These are phyloP conservation scores for Ichneumoninae sp. DNA, from an alignment of 2,888 invertebrate species.

Conservation along the genomic window DNA sequence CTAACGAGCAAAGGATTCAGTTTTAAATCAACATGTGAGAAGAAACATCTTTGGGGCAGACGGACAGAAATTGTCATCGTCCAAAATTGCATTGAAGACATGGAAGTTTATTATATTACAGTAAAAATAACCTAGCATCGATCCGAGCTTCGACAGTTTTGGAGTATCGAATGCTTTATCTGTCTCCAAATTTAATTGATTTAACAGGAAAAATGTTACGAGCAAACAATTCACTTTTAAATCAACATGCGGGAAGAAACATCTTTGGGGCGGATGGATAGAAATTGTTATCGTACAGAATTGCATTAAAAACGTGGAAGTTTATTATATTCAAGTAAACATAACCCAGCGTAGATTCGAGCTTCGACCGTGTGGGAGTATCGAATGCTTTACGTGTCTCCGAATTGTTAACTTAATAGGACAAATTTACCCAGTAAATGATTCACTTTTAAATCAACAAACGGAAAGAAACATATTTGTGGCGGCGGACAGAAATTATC, in stretches of 20 bases:
- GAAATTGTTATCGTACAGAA: background rate
- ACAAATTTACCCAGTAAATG: background rate
- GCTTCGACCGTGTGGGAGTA: background rate
- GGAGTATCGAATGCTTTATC: background rate
- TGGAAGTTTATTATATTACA: background rate
- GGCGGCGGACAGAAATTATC: background rate
- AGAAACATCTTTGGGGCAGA: background rate
- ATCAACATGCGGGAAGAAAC: background rate
- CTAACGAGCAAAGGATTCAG: background rate
- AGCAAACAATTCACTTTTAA: background rate
- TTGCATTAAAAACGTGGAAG: background rate
- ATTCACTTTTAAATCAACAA: background rate
- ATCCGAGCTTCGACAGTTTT: background rate
- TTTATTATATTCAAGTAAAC: background rate
- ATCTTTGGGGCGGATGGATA: background rate
- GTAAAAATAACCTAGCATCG: background rate
- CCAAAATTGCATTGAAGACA: background rate
- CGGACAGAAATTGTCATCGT: background rate
- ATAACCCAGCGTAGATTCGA: background rate
- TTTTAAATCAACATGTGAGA: background rate
- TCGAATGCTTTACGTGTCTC: background rate
- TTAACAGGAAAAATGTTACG: background rate
- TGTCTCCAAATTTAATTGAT: background rate
- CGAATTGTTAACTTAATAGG: background rate
- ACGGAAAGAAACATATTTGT: background rate